These are phyloP conservation scores for Drosophila quinaria DNA, from an alignment of 2,888 invertebrate species.

Conservation along the genomic window DNA sequence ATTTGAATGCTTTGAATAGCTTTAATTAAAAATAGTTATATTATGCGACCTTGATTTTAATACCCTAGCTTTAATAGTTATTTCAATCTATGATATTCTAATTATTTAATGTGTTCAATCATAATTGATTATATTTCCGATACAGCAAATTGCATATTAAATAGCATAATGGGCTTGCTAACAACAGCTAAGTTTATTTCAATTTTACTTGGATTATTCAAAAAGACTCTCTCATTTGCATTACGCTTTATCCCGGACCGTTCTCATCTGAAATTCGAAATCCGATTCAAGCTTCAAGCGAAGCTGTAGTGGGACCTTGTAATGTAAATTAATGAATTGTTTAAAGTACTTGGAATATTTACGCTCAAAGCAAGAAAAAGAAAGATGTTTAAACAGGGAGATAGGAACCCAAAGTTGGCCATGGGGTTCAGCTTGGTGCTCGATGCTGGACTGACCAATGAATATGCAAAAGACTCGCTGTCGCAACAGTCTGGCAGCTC, in stretches of 20 bases:
- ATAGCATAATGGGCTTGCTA: background rate
- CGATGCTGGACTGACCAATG: constrained; percentile 61
- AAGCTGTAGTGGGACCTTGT: constrained; percentile 36
- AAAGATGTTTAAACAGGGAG: constrained; percentile 3
- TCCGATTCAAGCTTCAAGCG: constrained; percentile 15
- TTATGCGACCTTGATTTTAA: background rate
- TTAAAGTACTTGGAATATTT: constrained; percentile 73
- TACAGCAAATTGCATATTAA: background rate
- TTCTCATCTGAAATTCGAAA: constrained; percentile 1
- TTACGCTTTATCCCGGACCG: constrained; percentile 7
- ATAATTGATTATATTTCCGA: background rate
- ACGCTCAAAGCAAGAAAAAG: constrained; percentile 51
- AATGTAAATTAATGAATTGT: constrained; percentile 77
- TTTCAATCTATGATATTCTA: background rate
- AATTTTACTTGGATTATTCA: background rate
- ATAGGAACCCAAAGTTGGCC: background rate
- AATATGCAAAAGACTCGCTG: constrained; percentile 66
- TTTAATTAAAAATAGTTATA: background rate
- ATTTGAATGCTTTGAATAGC: no score
- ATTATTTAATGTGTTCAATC: background rate
- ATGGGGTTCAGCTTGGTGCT: background rate
- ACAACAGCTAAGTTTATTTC: background rate
- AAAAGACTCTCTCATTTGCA: constrained; percentile 14
- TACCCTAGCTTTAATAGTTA: background rate
- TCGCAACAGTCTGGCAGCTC: constrained; percentile 51